These are phyloP conservation scores for Pterocles burchelli DNA, from an alignment of 2,113 vertebrate genomes.

Conservation along the genomic window DNA sequence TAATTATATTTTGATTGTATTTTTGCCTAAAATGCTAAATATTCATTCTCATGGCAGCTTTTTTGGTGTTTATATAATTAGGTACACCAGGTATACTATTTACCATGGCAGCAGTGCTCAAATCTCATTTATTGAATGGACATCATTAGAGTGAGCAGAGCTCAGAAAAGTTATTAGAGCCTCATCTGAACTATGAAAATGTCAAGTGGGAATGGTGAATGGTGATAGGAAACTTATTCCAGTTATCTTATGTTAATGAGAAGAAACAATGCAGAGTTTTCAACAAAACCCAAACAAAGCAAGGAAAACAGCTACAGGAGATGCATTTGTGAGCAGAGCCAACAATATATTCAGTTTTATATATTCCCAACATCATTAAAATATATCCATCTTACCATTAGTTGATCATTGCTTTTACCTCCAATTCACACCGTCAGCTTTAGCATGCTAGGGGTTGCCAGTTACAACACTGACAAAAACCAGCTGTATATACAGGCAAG, in stretches of 20 bases:
- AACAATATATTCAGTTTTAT: neutral
- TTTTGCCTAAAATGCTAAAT: neutral
- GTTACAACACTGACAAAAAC: neutral
- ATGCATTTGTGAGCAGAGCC: constrained; percentile 14
- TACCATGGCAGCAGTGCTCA: constrained; percentile 2
- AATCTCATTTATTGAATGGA: constrained; percentile 55
- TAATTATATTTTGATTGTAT: neutral
- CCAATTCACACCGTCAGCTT: neutral
- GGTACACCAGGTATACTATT: constrained; percentile 3
- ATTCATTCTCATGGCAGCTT: neutral
- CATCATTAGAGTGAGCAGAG: constrained; percentile 73
- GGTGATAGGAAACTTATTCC: constrained; percentile 53
- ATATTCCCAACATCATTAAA: constrained; percentile 68
- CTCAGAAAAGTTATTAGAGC: constrained; percentile 73
- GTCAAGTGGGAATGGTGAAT: constrained; percentile 62
- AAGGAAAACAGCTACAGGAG: neutral
- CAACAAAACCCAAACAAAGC: neutral
- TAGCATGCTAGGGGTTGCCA: neutral
- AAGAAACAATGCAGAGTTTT: constrained; percentile 44
- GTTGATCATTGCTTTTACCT: neutral
- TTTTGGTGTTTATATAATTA: constrained; percentile 7
- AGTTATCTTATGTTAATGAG: constrained; percentile 70
- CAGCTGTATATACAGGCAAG: neutral
- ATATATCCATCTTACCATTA: constrained; percentile 51
- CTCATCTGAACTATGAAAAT: constrained; percentile 71